These are phyloP conservation scores for Tapirus indicus DNA, from an alignment of 2,797 vertebrate species.

Conservation along the genomic window DNA sequence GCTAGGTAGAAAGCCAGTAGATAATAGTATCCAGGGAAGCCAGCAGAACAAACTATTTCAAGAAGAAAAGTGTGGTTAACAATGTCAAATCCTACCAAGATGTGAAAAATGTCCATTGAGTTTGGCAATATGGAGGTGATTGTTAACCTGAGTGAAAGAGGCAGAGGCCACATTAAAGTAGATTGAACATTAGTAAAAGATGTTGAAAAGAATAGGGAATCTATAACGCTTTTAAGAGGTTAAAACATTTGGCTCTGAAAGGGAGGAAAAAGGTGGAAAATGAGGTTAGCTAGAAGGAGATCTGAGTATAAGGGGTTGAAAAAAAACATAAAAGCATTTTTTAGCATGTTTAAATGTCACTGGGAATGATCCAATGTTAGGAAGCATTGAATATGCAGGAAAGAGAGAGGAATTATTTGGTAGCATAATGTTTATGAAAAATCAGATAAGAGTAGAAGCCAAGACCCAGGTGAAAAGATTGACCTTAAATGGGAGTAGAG, in stretches of 20 bases:
- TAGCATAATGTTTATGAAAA: not conserved
- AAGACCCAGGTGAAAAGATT: not conserved
- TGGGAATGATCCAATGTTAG: not conserved
- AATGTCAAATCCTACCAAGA: not conserved
- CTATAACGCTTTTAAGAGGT: not conserved
- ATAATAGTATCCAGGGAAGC: not conserved
- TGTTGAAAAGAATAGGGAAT: not conserved
- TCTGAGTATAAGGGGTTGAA: not conserved
- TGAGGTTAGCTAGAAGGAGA: not conserved
- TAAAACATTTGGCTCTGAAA: not conserved
- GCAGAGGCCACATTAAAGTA: not conserved
- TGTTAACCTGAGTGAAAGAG: not conserved
- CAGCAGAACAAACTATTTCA: not conserved
- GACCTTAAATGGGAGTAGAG: not conserved
- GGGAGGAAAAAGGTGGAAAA: not conserved
- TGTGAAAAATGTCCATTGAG: not conserved
- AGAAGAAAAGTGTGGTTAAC: not conserved
- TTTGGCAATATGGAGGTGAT: not conserved
- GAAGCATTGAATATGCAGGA: not conserved
- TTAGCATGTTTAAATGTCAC: not conserved
- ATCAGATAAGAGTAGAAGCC: not conserved
- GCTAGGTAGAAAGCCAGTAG: not conserved
- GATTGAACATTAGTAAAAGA: not conserved
- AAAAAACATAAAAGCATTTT: not conserved
- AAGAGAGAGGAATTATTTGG: not conserved